Conservation (phyloP, 2,888 invertebrate genomes). For the Drosophila pseudotakahashii region DNA sequence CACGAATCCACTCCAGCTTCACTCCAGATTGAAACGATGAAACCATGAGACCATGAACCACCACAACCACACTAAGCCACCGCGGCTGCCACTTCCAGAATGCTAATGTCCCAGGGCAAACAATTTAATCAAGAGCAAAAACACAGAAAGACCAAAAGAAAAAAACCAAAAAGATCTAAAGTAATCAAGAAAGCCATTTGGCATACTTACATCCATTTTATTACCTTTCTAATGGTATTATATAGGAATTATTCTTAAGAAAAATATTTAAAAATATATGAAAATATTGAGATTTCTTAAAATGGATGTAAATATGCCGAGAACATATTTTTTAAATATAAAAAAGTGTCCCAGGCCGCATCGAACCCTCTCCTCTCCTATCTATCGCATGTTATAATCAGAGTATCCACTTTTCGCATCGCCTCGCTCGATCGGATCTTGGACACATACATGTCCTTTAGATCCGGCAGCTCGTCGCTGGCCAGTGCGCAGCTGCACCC, state of each 20-base stretch:
- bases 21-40: constrained; percentile 30
- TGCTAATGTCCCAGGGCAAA: constrained; percentile 26
- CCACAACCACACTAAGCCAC: constrained; percentile 12
- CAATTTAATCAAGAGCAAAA: constrained; percentile 26
- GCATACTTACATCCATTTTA: too few relatives aligned
- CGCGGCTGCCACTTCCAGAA: constrained; percentile 20
- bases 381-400: constrained; percentile 13
- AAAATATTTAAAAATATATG: too few relatives aligned
- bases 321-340: too few relatives aligned
- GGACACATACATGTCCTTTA: constrained; percentile 19
- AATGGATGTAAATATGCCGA: too few relatives aligned
- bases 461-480: constrained; percentile 81
- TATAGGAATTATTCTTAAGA: too few relatives aligned
- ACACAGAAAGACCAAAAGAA: neutral
- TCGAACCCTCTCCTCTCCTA: too few relatives aligned
- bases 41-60: constrained; percentile 16
- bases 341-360: neutral
- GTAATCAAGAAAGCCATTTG: neutral
- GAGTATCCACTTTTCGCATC: constrained; percentile 20
- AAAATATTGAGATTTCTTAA: too few relatives aligned
- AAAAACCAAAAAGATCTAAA: too few relatives aligned
- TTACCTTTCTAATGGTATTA: too few relatives aligned
- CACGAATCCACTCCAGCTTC: constrained; percentile 27
- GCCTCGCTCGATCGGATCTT: constrained; percentile 3
- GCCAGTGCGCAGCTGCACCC: constrained; percentile 76